phyloP scores from a whole-genome alignment of 2,113 vertebrate species.

The Sus scrofa region DNA sequence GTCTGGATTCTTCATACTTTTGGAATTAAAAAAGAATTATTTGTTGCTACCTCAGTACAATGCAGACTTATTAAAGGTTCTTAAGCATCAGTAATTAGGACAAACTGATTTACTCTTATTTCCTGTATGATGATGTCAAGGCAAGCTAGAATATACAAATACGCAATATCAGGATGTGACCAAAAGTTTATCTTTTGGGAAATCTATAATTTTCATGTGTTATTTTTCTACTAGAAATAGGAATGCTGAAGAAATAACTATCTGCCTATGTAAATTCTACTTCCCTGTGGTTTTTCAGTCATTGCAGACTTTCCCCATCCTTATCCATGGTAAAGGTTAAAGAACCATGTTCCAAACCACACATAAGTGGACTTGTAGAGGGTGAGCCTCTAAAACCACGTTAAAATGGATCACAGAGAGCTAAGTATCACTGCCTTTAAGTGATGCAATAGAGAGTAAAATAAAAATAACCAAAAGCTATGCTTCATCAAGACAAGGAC shows the following conservation, averaged over 20 bases:
- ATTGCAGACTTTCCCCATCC: neutral
- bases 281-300: neutral
- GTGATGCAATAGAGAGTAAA: neutral
- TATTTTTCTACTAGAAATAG: neutral
- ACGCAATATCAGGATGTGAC: neutral
- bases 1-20: neutral
- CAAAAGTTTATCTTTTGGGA: conserved; percentile 43
- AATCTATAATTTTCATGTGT: neutral
- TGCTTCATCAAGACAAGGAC: neutral
- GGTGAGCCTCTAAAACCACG: neutral
- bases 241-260: neutral
- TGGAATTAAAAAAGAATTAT: neutral
- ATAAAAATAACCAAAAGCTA: neutral
- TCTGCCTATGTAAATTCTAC: neutral
- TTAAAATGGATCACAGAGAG: neutral
- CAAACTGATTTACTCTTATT: neutral
- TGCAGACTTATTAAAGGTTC: neutral
- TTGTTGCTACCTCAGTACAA: neutral
- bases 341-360: conserved; percentile 4
- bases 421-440: neutral
- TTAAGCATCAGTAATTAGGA: neutral
- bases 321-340: neutral
- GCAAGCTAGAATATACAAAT: neutral
- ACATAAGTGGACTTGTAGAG: neutral
- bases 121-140: neutral